Conservation (phyloP, 2,797 vertebrate species). For the Champsocephalus esox region DNA sequence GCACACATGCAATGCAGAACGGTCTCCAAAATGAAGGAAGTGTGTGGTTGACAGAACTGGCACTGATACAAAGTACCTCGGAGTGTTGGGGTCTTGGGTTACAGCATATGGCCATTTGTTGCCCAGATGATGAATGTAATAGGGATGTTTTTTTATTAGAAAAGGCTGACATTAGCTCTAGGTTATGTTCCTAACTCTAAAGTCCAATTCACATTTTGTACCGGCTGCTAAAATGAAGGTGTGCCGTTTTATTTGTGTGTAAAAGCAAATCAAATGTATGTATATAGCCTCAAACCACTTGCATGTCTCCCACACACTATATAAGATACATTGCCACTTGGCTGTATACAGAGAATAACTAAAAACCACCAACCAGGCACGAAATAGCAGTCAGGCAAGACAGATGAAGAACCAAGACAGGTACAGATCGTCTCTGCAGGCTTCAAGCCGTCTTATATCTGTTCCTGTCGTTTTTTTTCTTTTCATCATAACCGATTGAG, state of each 20-base stretch:
- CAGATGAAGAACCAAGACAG: conserved; percentile 17
- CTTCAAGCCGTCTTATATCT: conserved; percentile 37
- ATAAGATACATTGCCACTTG: conserved; percentile 13
- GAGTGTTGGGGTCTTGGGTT: conserved; percentile 20
- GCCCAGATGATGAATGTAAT: conserved; percentile 34
- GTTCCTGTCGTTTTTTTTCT: conserved; percentile 30
- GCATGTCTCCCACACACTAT: conserved; percentile 6
- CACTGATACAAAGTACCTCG: conserved; percentile 10
- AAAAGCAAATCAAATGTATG: conserved; percentile 40
- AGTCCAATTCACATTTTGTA: conserved; percentile 17
- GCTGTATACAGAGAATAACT: neutral
- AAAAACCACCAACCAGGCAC: conserved; percentile 20
- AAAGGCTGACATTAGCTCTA: conserved; percentile 29
- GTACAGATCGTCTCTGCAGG: conserved; percentile 31
- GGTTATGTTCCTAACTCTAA: conserved; percentile 43
- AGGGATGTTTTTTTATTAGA: conserved; percentile 30
- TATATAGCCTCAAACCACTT: conserved; percentile 29
- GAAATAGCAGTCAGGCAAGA: conserved; percentile 26
- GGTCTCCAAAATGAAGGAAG: conserved; percentile 22
- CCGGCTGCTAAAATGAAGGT: conserved; percentile 15
- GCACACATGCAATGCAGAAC: conserved; percentile 18
- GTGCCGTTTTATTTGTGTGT: conserved; percentile 38
- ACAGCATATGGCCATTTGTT: conserved; percentile 27
- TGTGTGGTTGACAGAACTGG: conserved; percentile 19
- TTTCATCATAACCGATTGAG: conserved; percentile 26